These are phyloP conservation scores for Carollia perspicillata DNA, from an alignment of 2,113 vertebrate genomes.

Conservation along the genomic window DNA sequence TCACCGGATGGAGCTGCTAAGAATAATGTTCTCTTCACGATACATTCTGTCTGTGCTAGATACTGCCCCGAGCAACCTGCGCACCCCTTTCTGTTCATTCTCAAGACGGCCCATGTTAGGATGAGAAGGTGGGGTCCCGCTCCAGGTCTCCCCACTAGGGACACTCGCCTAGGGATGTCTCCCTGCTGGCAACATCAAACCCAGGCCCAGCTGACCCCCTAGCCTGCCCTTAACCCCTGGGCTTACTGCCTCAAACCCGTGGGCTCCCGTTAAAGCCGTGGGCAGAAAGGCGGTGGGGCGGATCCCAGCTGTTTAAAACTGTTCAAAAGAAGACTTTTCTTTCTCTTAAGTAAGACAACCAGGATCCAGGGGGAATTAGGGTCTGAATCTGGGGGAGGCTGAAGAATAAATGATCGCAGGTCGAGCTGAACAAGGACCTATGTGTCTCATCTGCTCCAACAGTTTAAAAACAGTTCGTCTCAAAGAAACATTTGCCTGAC, in stretches of 20 bases:
- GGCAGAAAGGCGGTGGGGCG: neutral
- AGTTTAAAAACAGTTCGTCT: neutral
- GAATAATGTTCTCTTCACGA: neutral
- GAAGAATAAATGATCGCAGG: neutral
- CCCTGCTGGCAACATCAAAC: neutral
- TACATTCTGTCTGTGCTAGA: neutral
- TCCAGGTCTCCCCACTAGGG: neutral
- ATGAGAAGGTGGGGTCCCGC: neutral
- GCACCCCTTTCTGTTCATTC: fast-evolving
- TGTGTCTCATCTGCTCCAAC: neutral
- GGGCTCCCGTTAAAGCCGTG: neutral
- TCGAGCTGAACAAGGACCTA: neutral
- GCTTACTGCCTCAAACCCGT: neutral
- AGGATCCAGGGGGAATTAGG: neutral
- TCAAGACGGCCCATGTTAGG: neutral
- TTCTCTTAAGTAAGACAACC: neutral
- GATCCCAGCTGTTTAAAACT: neutral
- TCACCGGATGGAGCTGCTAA: neutral
- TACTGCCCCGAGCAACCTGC: fast-evolving
- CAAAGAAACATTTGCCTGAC: neutral
- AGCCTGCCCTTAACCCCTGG: neutral
- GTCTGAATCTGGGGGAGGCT: neutral
- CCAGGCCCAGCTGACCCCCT: neutral
- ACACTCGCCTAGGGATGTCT: neutral
- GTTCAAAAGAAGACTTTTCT: neutral